Percentiles rank a stretch among this genome's conserved stretches.
These are phyloP conservation scores for Montipora capricornis DNA, from an alignment of 64 coral and sea anemone genomes.

Conservation along the genomic window DNA sequence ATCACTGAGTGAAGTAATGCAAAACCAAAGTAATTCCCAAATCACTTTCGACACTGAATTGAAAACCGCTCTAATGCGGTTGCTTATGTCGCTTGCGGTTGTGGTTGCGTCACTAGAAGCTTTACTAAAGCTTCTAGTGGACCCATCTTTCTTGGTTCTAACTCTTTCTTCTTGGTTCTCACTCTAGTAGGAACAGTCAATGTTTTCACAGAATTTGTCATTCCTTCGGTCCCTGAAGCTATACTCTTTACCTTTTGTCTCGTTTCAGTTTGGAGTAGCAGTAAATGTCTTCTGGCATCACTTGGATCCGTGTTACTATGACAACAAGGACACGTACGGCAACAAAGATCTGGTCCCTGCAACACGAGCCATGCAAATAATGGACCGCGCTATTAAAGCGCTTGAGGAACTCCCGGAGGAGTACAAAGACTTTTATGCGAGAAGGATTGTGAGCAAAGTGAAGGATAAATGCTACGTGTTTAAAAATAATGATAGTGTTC, in stretches of 20 bases:
- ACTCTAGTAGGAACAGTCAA: not conserved
- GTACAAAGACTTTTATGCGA: conserved; percentile 92
- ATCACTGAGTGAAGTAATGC: too few relatives aligned
- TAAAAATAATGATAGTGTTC: not conserved
- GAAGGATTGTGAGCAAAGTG: conserved; percentile 63
- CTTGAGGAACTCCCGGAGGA: conserved; percentile 83
- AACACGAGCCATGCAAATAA: conserved; percentile 86
- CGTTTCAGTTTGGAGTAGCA: conserved; percentile 86
- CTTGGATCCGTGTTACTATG: conserved; percentile 67
- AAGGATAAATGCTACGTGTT: conserved; percentile 8
- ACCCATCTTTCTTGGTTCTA: too few relatives aligned
- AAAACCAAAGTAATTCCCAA: too few relatives aligned
- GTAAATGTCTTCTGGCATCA: conserved; percentile 97
- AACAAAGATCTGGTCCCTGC: conserved; percentile 93
- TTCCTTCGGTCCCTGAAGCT: not conserved
- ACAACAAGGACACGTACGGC: conserved; percentile 86
- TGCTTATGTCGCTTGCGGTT: too few relatives aligned
- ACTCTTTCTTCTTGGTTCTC: too few relatives aligned
- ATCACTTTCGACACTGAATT: too few relatives aligned
- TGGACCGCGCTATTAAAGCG: conserved; percentile 78
- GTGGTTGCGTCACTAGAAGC: too few relatives aligned
- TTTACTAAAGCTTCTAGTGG: too few relatives aligned
- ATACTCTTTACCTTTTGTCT: conserved; percentile 7
- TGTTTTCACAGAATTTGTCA: not conserved
- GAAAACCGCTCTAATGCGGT: too few relatives aligned